Evolutionary conservation across 2,888 invertebrate genomes (phyloP).

Genomic region (Steromphala cineraria): DNA sequence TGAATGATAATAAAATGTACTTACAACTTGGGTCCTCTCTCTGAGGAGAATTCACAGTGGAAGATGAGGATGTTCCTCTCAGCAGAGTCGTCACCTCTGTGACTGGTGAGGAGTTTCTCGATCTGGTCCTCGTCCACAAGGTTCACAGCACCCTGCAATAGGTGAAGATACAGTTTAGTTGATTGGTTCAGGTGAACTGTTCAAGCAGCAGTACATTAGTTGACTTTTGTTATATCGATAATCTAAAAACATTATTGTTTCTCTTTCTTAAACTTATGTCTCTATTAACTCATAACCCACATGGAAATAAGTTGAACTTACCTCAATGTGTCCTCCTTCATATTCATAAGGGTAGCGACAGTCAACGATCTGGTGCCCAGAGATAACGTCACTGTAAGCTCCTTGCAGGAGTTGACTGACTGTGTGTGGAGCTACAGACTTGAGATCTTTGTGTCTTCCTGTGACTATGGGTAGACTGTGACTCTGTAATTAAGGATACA

Average conservation of each 20-base stretch:
- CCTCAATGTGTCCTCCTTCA: slow-evolving; percentile 90
- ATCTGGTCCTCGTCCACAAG: background rate
- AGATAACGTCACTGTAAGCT: background rate
- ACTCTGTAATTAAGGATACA: background rate
- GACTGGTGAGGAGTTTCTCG: background rate
- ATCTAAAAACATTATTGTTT: no score
- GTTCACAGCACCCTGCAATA: background rate
- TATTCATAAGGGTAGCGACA: slow-evolving; percentile 97
- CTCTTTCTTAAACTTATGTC: no score
- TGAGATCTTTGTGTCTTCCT: slow-evolving; percentile 23
- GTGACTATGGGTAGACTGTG: slow-evolving; percentile 3
- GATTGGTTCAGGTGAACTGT: no score
- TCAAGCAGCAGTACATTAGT: no score
- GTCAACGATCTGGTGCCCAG: slow-evolving; percentile 87
- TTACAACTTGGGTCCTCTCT: slow-evolving; percentile 94
- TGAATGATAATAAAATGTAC: slow-evolving; percentile 62
- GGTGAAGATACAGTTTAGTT: no score
- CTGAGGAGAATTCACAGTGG: slow-evolving; percentile 98
- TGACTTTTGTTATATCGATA: no score
- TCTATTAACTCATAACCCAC: no score
- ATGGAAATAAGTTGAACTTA: slow-evolving; percentile 20
- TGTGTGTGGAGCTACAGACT: slow-evolving; percentile 1
- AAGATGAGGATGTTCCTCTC: slow-evolving; percentile 87
- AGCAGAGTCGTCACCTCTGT: background rate
- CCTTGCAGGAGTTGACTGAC: background rate